These are phyloP conservation scores for Eurystomus gularis DNA, from an alignment of 2,113 vertebrate genomes.

Conservation along the genomic window DNA sequence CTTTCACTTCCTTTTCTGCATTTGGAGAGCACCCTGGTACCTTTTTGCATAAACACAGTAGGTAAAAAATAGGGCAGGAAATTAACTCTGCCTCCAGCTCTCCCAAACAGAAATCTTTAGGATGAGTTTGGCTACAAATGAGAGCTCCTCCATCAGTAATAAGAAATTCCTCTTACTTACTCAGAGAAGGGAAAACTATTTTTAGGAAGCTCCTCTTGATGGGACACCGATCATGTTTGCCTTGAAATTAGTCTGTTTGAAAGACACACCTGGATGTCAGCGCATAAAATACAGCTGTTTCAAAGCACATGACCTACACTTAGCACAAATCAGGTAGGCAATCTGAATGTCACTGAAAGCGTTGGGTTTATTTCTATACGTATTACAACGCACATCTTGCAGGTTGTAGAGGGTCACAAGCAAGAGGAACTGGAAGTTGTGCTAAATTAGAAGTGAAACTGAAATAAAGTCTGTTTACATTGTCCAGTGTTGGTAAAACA, in stretches of 20 bases:
- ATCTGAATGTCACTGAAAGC: background rate
- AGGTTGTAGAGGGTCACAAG: background rate
- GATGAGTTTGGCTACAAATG: background rate
- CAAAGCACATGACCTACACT: background rate
- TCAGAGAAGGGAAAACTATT: background rate
- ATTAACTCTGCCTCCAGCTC: background rate
- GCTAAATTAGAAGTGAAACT: slow-evolving; percentile 2
- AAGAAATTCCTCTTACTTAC: background rate
- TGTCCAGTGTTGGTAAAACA: background rate
- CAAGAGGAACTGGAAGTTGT: background rate
- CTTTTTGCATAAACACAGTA: background rate
- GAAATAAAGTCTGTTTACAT: background rate
- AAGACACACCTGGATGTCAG: background rate
- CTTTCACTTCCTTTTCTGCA: background rate
- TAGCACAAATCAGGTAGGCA: background rate
- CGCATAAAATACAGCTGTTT: background rate
- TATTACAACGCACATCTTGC: background rate
- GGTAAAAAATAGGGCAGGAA: background rate
- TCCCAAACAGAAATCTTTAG: background rate
- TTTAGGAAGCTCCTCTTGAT: background rate
- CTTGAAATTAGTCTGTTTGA: background rate
- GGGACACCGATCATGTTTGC: background rate
- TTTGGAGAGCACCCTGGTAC: background rate
- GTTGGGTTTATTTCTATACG: background rate
- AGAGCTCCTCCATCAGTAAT: background rate